These are phyloP conservation scores for Antrozous pallidus DNA, from an alignment of 2,797 vertebrate species.

Conservation along the genomic window DNA sequence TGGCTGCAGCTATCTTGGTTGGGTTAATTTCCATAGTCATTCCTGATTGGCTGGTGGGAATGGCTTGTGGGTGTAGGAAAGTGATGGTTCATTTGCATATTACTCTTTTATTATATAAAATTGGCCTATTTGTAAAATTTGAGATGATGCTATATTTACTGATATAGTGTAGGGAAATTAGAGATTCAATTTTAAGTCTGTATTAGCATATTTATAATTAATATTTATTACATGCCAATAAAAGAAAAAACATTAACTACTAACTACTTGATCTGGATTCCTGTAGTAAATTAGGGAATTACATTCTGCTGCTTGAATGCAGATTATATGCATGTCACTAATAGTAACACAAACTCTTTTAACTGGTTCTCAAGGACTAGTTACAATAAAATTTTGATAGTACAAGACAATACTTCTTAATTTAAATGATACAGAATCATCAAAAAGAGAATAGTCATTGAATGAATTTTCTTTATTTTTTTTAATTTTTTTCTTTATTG, in stretches of 20 bases:
- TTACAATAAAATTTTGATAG: background rate
- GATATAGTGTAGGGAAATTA: background rate
- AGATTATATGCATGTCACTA: background rate
- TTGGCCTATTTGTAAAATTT: background rate
- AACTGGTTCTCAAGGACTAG: background rate
- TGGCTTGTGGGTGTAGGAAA: too few species aligned
- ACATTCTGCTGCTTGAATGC: background rate
- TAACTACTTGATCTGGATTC: conserved; percentile 42
- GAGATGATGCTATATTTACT: background rate
- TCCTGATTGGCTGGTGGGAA: too few species aligned
- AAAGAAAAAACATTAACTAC: conserved; percentile 21
- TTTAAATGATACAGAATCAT: background rate
- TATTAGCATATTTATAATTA: conserved; percentile 46
- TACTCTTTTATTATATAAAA: too few species aligned
- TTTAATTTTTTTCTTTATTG: too few species aligned
- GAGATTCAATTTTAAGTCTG: conserved; percentile 5
- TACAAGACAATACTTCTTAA: background rate
- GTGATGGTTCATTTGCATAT: too few species aligned
- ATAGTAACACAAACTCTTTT: conserved; percentile 1
- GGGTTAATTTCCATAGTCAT: too few species aligned
- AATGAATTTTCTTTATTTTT: background rate
- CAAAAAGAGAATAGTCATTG: background rate
- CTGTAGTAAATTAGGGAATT: background rate
- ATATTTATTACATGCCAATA: conserved; percentile 7
- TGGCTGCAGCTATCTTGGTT: too few species aligned